Evolutionary conservation across 1,140 invertebrate species (phyloP).

Genomic region (Trypoxylus dichotomus): DNA sequence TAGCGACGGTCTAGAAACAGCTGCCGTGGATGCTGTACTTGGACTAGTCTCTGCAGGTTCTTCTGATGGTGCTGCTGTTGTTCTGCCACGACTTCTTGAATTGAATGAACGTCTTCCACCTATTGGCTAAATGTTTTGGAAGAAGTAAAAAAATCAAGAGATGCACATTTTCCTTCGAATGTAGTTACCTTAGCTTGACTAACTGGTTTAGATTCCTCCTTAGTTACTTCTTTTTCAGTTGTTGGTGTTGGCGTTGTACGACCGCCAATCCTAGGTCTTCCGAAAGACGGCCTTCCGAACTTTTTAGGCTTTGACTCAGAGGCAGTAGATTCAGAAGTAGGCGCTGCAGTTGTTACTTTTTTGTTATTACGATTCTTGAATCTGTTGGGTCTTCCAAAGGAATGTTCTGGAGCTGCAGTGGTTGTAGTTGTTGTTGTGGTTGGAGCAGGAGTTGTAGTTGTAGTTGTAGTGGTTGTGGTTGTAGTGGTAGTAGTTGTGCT

Average conservation of each 20-base stretch:
- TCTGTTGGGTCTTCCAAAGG: not conserved
- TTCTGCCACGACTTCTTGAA: slow-evolving; percentile 18
- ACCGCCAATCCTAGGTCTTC: not conserved
- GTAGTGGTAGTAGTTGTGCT: slow-evolving; percentile 11
- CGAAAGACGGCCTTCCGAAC: not conserved
- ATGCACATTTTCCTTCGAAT: not conserved
- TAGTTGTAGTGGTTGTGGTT: slow-evolving; percentile 16
- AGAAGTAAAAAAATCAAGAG: not conserved
- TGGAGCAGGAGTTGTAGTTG: slow-evolving; percentile 8
- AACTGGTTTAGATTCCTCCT: slow-evolving; percentile 8
- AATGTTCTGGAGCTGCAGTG: not conserved
- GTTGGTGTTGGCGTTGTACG: not conserved
- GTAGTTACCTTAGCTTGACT: not conserved
- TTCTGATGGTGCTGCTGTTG: slow-evolving; percentile 6
- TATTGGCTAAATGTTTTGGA: not conserved
- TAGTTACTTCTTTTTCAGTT: slow-evolving; percentile 5
- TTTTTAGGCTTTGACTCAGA: slow-evolving; percentile 1
- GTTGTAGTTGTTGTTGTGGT: slow-evolving; percentile 15
- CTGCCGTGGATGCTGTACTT: not conserved
- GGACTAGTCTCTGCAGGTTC: not conserved
- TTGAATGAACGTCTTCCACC: slow-evolving; percentile 3
- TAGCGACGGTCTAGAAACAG: not conserved
- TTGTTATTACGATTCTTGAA: not conserved
- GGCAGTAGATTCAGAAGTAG: not conserved
- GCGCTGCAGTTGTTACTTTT: not conserved